Base-by-base conservation (phyloP, 2,888 invertebrate species). In the Ischnus inquisitorius region DNA sequence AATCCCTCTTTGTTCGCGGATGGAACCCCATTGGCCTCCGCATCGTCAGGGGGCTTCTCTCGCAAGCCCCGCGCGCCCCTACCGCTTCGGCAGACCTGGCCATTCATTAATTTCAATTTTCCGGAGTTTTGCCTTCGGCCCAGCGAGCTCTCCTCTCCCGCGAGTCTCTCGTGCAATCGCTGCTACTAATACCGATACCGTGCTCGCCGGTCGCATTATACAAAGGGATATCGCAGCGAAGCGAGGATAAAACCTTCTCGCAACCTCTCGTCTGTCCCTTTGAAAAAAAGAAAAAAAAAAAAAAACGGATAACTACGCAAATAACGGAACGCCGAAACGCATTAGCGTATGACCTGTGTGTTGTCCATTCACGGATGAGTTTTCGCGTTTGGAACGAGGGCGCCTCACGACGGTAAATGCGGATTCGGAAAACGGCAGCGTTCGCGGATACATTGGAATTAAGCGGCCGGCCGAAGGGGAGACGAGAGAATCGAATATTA, bases 81-180 rank as follows among this genome's bases (percentile, higher is more conserved):
- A 75, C 67, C 34, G 48, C 28, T 22, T 43, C 78, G 74, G 86
- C 85, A 83, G 78, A 82, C 81, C 79, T 89, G 87, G 88, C 91
- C 90, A 90, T 93, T 93, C 93, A 92, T 93, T 93, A 93, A 93
- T 93, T 93, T 93, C 93, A 92, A 93, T 93, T 93, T 93, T 92
- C 91, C 92, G 90, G 90, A 91, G 91, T 92, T 92, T 91, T 92
- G 91, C 92, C 90, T 91, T 88, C 89, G 87, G 88, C 88, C 87
- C 88, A 87, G 81, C 85, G 87, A 83, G 74, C 68, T 82, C 82
- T 75, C 51, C 51, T 81, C 77, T 43, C 51, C 41, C 68, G 12
- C 41, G 22, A 14, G 12, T 46, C 62, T 8, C 62, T 65, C 69
- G 34, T 34, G 39, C 71, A 48, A 25, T 2, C 46, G 25, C 65